Evolutionary conservation across 2,797 vertebrate genomes (phyloP).

Genomic region (Phataginus tricuspis): DNA sequence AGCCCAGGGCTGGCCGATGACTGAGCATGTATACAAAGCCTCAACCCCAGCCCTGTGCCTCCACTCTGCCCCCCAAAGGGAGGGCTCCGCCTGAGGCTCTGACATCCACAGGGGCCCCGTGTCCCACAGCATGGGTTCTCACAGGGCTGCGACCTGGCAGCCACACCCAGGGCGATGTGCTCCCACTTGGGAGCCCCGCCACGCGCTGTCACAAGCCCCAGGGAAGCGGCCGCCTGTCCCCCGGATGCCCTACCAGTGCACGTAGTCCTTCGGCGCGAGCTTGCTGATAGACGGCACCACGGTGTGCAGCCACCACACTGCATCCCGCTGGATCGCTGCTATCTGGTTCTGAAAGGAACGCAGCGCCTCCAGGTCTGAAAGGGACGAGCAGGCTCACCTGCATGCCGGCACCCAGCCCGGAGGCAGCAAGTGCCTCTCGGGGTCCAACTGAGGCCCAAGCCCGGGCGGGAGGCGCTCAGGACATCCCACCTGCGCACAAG

Average conservation of each 20-base stretch:
- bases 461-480: fast-evolving
- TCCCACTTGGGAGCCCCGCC: no score
- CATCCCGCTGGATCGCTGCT: slow-evolving; percentile 96
- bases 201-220: no score
- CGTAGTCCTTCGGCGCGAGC: slow-evolving; percentile 95
- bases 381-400: fast-evolving
- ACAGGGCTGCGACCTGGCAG: no score
- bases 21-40: fast-evolving
- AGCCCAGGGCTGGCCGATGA: fast-evolving
- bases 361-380: slow-evolving; percentile 94
- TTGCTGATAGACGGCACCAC: slow-evolving; percentile 98
- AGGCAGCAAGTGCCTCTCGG: no score
- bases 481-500: fast-evolving
- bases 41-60: neutral
- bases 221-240: fast-evolving
- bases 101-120: fast-evolving
- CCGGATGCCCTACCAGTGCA: slow-evolving; percentile 92
- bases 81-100: neutral
- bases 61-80: fast-evolving
- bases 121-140: no score
- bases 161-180: no score
- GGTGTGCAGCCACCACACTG: slow-evolving; percentile 98
- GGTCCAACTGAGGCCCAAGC: no score
- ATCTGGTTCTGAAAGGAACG: slow-evolving; percentile 98
- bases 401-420: fast-evolving